phyloP scores from a whole-genome alignment of 2,888 invertebrate species.

The Eugnorisma glareosa region DNA sequence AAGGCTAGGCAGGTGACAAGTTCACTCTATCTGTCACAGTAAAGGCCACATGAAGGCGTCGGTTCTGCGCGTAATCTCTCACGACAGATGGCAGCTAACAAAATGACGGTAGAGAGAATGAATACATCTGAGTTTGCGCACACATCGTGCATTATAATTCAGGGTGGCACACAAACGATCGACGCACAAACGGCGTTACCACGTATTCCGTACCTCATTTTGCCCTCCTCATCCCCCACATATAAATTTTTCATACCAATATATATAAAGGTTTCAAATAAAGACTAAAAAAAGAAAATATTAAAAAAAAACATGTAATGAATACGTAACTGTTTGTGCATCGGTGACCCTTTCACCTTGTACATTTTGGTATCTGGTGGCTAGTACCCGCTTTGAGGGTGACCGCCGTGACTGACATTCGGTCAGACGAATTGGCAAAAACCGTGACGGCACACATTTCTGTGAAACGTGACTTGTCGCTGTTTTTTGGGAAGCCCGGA shows the following conservation, averaged over 20 bases:
- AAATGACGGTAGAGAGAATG: not conserved
- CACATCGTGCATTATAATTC: not conserved
- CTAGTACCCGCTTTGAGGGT: not conserved
- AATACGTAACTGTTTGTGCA: too few species aligned
- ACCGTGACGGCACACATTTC: not conserved
- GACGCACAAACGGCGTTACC: too few species aligned
- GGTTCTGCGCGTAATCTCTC: not conserved
- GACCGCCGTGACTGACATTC: not conserved
- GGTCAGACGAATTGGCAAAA: not conserved
- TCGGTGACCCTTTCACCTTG: too few species aligned
- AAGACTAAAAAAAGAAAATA: too few species aligned
- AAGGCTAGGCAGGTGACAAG: not conserved
- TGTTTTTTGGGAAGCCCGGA: constrained; percentile 5
- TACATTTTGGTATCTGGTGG: not conserved
- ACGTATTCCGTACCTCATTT: too few species aligned
- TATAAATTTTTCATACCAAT: too few species aligned
- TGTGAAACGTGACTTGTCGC: not conserved
- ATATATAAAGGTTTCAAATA: too few species aligned
- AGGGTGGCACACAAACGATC: too few species aligned
- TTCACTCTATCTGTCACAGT: not conserved
- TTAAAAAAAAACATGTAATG: too few species aligned
- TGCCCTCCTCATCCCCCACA: too few species aligned
- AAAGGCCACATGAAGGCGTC: not conserved
- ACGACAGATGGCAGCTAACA: not conserved
- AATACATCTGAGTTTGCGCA: not conserved